Evolutionary conservation across 1,140 invertebrate species (phyloP), one percentile per base, ranked within the genome.

Genomic region (Mamestra configurata): DNA sequence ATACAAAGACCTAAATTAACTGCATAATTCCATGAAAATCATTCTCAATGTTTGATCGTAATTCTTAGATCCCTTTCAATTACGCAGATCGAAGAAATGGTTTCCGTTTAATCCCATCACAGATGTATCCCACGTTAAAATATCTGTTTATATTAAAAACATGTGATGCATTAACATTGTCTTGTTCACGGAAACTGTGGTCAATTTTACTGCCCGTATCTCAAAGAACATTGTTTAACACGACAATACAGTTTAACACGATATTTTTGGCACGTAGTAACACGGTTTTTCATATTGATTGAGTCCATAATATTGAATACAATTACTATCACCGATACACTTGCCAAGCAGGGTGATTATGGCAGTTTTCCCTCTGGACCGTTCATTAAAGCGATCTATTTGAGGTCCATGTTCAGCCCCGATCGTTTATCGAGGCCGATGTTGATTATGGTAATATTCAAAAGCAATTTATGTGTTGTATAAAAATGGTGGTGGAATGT

Each of bases 101-200:
- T 46, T 53, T 71, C 27, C 46, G 46, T 53, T 71, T 51, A 8
- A 51, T 53, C 13, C 43, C 43, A 35, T 35, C 68, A 27, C 15
- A 40, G 15, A 71, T 71, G 24, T 18, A 71, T 13, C 27, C 11
- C 27, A 64, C 57, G 43, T 64, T 43, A 76, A 75, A 68, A 57
- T 22, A 46, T 15, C 13, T 76, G 73, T 76, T 76, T 64, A 76
- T 53, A 79, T 43, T 40, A 83, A 73, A 80, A 82, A 79, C n/a
- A 71, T 78, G 59, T 70, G 43, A 53, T 40, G 82, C 81, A 35
- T 61, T 61, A 61, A 61, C 73, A 76, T 31, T 37, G 73, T 76
- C 57, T 76, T 22, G 37, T 78, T 82, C 72, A 61, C 86, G 88
- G 89, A 90, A 37, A 66, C 18, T 89, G 87, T 87, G 88, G 88